Percentiles rank a stretch among this genome's conserved stretches.
These are phyloP conservation scores for Amazona guildingii DNA, from an alignment of 2,113 vertebrate genomes.

Conservation along the genomic window DNA sequence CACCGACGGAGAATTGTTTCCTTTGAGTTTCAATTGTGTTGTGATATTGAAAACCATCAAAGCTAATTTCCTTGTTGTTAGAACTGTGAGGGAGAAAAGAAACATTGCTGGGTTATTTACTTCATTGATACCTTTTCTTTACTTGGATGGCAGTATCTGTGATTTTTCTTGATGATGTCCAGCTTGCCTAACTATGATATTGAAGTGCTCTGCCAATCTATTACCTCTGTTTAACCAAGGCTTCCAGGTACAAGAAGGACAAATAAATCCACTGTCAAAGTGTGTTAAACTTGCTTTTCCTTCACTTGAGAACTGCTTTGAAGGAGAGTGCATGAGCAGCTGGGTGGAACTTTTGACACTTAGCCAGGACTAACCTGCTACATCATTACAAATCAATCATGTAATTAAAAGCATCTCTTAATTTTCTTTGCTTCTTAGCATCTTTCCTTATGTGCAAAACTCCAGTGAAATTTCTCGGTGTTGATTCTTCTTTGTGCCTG, in stretches of 20 bases:
- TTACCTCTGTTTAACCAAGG: not conserved
- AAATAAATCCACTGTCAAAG: not conserved
- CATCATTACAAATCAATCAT: not conserved
- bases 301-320: not conserved
- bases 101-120: not conserved
- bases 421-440: not conserved
- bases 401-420: not conserved
- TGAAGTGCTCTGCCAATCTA: not conserved
- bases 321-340: not conserved
- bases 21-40: not conserved
- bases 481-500: not conserved
- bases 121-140: not conserved
- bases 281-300: not conserved
- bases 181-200: not conserved
- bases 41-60: conserved; percentile 1
- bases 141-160: not conserved
- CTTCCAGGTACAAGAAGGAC: not conserved
- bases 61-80: conserved; percentile 5
- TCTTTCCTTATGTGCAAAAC: not conserved
- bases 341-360: not conserved
- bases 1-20: not conserved
- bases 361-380: not conserved
- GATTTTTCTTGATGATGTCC: not conserved
- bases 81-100: not conserved
- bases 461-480: not conserved